Conservation (phyloP, 1,140 invertebrate genomes). For the Saxidomus purpurata region DNA sequence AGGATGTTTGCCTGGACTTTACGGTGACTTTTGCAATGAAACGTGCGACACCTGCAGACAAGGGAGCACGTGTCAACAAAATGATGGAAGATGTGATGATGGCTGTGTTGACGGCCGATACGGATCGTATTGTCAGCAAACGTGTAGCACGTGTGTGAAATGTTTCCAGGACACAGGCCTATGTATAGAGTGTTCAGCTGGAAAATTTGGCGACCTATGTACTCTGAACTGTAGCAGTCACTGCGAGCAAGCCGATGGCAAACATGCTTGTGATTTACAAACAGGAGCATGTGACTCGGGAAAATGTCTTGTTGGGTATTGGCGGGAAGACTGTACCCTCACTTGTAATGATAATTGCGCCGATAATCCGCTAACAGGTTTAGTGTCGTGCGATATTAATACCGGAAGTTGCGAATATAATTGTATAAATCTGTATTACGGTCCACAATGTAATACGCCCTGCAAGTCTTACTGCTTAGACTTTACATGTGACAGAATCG, state of each 20-base stretch:
- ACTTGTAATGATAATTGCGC: conserved; percentile 30
- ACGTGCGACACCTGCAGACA: conserved; percentile 5
- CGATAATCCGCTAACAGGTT: not conserved
- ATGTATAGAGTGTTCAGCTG: conserved; percentile 20
- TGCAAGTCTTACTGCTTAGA: conserved; percentile 56
- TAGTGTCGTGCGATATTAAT: not conserved
- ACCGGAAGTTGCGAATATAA: conserved; percentile 9
- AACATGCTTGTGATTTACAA: not conserved
- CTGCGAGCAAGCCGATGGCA: not conserved
- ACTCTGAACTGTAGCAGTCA: conserved; percentile 8
- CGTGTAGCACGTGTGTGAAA: conserved; percentile 22
- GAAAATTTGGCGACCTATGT: conserved; percentile 44
- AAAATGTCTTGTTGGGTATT: conserved; percentile 18
- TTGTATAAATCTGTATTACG: conserved; percentile 17
- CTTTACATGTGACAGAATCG: conserved; percentile 28
- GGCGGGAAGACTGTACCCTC: not conserved
- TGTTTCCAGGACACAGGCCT: conserved; percentile 30
- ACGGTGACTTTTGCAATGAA: conserved; percentile 3
- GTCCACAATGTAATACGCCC: conserved; percentile 7
- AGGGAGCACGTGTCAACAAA: conserved; percentile 57
- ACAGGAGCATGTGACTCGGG: conserved; percentile 33
- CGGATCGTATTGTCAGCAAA: conserved; percentile 43
- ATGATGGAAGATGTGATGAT: conserved; percentile 50
- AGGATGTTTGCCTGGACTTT: conserved; percentile 15
- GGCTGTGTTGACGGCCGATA: conserved; percentile 28